Evolutionary conservation across 2,113 vertebrate genomes (phyloP).

Genomic region (Pitta sordida): DNA sequence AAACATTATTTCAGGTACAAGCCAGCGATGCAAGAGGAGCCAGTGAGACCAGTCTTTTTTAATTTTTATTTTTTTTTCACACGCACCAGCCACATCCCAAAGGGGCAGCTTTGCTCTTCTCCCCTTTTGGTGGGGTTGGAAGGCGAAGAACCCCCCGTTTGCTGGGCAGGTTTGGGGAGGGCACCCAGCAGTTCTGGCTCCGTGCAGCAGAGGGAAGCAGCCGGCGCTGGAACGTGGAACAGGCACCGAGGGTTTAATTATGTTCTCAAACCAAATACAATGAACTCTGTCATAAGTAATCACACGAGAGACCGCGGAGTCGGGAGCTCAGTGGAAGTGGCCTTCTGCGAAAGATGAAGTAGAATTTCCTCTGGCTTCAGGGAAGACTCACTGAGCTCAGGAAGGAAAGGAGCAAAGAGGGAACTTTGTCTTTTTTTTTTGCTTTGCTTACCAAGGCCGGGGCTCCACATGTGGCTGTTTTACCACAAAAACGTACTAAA

Average conservation of each 20-base stretch:
- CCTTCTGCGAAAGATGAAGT: neutral
- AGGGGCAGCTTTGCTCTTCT: neutral
- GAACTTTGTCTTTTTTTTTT: too few relatives aligned
- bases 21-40: neutral
- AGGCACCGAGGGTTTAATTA: slow-evolving; percentile 8
- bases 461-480: neutral
- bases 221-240: neutral
- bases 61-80: too few relatives aligned
- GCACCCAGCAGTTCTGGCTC: neutral
- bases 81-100: accelerated
- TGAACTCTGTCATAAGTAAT: slow-evolving; percentile 42
- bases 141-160: neutral
- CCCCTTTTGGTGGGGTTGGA: neutral
- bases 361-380: neutral
- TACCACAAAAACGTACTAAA: neutral
- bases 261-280: slow-evolving; percentile 24
- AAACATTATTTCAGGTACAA: neutral
- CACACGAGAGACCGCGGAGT: neutral
- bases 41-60: neutral
- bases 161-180: accelerated
- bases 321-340: neutral
- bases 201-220: slow-evolving; percentile 45
- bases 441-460: neutral
- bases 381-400: neutral
- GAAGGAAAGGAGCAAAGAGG: neutral